A percentile compares a stretch with the other conserved stretches of the same genome.
These are phyloP conservation scores for Myrmecobius fasciatus DNA, from an alignment of 2,113 vertebrate species.

Conservation along the genomic window DNA sequence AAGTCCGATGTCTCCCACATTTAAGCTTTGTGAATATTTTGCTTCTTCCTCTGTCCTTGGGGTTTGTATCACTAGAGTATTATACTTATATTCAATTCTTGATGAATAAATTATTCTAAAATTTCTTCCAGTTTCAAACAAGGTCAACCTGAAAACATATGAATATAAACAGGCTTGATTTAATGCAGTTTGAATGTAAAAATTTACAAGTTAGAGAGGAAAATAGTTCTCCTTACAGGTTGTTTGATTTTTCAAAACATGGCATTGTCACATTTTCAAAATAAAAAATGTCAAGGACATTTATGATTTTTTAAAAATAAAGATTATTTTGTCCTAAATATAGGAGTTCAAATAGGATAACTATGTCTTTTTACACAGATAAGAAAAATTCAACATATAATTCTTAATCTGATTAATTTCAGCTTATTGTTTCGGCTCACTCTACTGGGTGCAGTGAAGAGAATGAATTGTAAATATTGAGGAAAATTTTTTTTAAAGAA, in stretches of 20 bases:
- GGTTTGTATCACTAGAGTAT: constrained; percentile 64
- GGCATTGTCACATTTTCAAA: constrained; percentile 33
- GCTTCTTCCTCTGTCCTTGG: constrained; percentile 64
- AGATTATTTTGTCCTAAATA: neutral
- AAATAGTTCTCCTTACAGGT: constrained; percentile 5
- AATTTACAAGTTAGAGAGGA: constrained; percentile 42
- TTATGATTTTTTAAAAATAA: neutral
- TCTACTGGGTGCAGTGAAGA: neutral
- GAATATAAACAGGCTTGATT: constrained; percentile 53
- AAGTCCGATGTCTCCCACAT: constrained; percentile 57
- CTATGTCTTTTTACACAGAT: neutral
- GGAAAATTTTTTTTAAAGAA: neutral
- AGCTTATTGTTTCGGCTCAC: neutral
- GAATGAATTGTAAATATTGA: neutral
- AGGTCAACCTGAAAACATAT: constrained; percentile 59
- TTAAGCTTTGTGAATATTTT: constrained; percentile 76
- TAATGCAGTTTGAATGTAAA: constrained; percentile 53
- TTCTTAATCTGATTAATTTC: no score
- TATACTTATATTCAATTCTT: constrained; percentile 58
- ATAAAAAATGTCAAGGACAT: constrained; percentile 37
- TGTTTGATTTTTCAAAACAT: constrained; percentile 24
- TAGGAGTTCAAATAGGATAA: neutral
- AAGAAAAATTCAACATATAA: constrained; percentile 45
- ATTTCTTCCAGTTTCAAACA: constrained; percentile 68
- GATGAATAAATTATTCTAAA: constrained; percentile 72